Evolutionary conservation across 2,797 vertebrate genomes (phyloP).

Genomic region (Myotis daubentonii): DNA sequence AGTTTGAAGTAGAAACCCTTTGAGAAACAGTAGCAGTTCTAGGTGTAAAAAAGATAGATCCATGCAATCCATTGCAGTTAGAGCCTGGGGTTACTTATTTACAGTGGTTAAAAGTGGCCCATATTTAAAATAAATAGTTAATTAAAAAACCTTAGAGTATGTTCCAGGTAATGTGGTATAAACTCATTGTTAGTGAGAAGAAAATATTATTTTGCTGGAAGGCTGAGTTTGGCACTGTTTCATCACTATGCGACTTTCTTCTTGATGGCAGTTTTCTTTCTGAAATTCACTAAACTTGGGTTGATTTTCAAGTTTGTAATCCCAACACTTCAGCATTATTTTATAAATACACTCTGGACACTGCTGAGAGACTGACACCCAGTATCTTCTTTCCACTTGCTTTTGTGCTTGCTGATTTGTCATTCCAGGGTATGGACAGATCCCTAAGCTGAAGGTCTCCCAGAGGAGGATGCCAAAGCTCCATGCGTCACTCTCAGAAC

Average conservation of each 20-base stretch:
- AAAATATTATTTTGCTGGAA: conserved; percentile 76
- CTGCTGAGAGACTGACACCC: conserved; percentile 93
- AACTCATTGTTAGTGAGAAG: conserved; percentile 78
- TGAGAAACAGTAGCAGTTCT: conserved; percentile 74
- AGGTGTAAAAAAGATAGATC: conserved; percentile 71
- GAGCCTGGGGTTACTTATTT: conserved; percentile 76
- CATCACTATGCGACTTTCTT: conserved; percentile 88
- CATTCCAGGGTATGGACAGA: conserved; percentile 97
- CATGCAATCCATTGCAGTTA: conserved; percentile 76
- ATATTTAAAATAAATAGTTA: conserved; percentile 52
- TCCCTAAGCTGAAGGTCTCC: conserved; percentile 97
- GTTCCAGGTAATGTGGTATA: conserved; percentile 81
- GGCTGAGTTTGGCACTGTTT: conserved; percentile 66
- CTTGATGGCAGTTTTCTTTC: conserved; percentile 91
- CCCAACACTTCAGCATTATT: conserved; percentile 92
- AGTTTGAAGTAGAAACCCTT: conserved; percentile 67
- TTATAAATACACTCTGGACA: conserved; percentile 93
- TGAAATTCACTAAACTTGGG: conserved; percentile 93
- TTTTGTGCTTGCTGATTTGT: conserved; percentile 97
- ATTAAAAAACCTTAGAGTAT: conserved; percentile 70
- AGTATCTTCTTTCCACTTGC: conserved; percentile 96
- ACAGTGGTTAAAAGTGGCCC: conserved; percentile 72
- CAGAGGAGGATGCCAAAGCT: conserved; percentile 96
- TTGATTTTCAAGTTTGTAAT: conserved; percentile 92
- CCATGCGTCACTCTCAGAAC: conserved; percentile 96